phyloP scores from a whole-genome alignment of 1,140 invertebrate species.

The Dendroctonus ponderosae region DNA sequence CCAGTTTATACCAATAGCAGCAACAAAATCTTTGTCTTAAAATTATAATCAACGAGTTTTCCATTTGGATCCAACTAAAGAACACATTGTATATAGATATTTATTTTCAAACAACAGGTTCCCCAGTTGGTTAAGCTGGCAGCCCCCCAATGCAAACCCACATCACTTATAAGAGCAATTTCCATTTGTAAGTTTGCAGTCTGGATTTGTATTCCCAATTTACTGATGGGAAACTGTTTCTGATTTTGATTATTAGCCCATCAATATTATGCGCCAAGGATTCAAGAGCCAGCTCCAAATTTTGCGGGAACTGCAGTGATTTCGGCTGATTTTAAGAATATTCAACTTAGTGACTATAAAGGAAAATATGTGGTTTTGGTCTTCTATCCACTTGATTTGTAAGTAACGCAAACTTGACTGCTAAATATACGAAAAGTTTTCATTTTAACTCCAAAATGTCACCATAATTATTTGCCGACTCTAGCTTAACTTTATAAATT shows the following conservation, averaged over 20 bases:
- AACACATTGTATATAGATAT: no score
- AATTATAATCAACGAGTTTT: slow-evolving; percentile 1
- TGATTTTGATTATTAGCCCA: slow-evolving; percentile 33
- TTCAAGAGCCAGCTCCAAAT: slow-evolving; percentile 82
- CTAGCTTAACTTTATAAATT: no score
- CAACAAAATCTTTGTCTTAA: neutral
- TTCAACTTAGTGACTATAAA: slow-evolving; percentile 80
- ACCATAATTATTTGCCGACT: no score
- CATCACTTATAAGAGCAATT: slow-evolving; percentile 27
- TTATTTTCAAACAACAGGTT: slow-evolving; percentile 25
- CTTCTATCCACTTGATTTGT: slow-evolving; percentile 95
- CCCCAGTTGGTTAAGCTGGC: slow-evolving; percentile 37
- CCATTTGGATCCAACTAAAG: no score
- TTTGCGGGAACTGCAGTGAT: slow-evolving; percentile 88
- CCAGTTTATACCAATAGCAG: no score
- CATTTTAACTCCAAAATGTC: no score
- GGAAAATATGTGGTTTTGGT: slow-evolving; percentile 95
- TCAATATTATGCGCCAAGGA: slow-evolving; percentile 50
- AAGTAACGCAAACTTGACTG: slow-evolving; percentile 51
- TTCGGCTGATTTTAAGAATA: slow-evolving; percentile 84
- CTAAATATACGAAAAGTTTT: neutral
- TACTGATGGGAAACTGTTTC: neutral
- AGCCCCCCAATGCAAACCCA: slow-evolving; percentile 14
- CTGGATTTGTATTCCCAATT: no score
- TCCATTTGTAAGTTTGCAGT: slow-evolving; percentile 33